Evolutionary conservation across 2,888 invertebrate genomes (phyloP).

Genomic region (Phaedon cochleariae): DNA sequence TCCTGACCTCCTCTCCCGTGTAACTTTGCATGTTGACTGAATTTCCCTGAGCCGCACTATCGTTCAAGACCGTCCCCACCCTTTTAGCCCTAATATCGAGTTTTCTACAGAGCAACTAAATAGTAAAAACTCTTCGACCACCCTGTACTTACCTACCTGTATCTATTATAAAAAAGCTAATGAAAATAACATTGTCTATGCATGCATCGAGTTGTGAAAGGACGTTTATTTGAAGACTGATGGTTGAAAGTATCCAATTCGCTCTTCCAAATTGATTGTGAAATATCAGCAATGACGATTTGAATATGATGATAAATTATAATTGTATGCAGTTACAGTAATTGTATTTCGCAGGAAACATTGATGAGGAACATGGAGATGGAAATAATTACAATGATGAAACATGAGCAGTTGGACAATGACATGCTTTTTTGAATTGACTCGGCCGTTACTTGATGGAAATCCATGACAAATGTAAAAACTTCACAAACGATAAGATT

Average conservation of each 20-base stretch:
- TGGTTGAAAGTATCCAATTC: constrained; percentile 40
- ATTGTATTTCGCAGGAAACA: constrained; percentile 47
- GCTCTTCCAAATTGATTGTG: constrained; percentile 35
- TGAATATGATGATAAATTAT: constrained; percentile 36
- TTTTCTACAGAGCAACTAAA: too few relatives aligned
- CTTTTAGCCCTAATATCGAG: too few relatives aligned
- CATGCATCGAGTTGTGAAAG: constrained; percentile 47
- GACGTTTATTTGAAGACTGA: constrained; percentile 26
- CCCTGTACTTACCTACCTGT: too few relatives aligned
- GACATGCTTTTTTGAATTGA: neutral
- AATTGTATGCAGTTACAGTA: constrained; percentile 52
- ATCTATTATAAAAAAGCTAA: constrained; percentile 35
- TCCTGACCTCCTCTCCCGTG: too few relatives aligned
- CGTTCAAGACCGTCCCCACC: too few relatives aligned
- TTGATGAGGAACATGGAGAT: constrained; percentile 49
- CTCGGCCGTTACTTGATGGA: too few relatives aligned
- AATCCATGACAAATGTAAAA: too few relatives aligned
- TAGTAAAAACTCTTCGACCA: too few relatives aligned
- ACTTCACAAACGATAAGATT: too few relatives aligned
- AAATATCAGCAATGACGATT: constrained; percentile 45
- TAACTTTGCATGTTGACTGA: too few relatives aligned
- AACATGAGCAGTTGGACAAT: constrained; percentile 1
- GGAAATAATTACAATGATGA: constrained; percentile 12
- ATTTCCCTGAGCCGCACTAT: too few relatives aligned
- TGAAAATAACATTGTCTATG: constrained; percentile 42